A percentile compares a stretch with the other conserved stretches of the same genome.
phyloP scores from a whole-genome alignment of 2,113 vertebrate species.

The Etheostoma cragini region DNA sequence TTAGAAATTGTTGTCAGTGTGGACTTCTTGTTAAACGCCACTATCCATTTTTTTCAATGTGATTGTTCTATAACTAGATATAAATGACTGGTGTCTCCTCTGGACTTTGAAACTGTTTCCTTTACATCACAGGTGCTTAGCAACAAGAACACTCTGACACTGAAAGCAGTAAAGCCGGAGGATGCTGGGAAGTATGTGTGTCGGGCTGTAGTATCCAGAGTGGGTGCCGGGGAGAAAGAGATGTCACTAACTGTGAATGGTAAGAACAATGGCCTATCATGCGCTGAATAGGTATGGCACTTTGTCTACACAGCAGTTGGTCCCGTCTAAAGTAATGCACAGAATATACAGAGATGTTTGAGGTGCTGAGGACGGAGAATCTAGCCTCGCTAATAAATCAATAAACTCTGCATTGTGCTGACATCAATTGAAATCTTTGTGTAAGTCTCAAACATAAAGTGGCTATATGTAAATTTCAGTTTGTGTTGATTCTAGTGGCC shows the following conservation, averaged over 20 bases:
- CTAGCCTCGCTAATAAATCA: background rate
- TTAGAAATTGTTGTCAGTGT: background rate
- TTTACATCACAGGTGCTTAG: slow-evolving; percentile 87
- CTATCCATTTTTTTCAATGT: background rate
- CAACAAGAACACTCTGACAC: slow-evolving; percentile 91
- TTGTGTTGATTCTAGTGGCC: no score
- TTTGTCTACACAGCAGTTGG: background rate
- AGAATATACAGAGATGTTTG: no score
- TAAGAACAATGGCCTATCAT: slow-evolving; percentile 60
- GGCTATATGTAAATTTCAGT: no score
- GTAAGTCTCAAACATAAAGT: background rate
- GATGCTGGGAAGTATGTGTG: slow-evolving; percentile 94
- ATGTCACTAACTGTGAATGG: slow-evolving; percentile 93
- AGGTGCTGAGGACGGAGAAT: background rate
- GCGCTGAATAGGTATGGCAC: slow-evolving; percentile 13
- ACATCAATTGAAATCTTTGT: background rate
- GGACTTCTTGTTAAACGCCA: background rate
- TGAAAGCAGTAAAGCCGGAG: slow-evolving; percentile 91
- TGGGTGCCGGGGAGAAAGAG: slow-evolving; percentile 90
- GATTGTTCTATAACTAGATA: slow-evolving; percentile 10
- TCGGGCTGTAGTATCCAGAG: slow-evolving; percentile 91
- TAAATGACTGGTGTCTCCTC: background rate
- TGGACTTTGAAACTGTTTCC: slow-evolving; percentile 20
- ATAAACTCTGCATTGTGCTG: background rate
- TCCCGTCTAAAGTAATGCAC: background rate